Base-by-base conservation (phyloP, 2,797 vertebrate species). In the Danio kyathit region DNA sequence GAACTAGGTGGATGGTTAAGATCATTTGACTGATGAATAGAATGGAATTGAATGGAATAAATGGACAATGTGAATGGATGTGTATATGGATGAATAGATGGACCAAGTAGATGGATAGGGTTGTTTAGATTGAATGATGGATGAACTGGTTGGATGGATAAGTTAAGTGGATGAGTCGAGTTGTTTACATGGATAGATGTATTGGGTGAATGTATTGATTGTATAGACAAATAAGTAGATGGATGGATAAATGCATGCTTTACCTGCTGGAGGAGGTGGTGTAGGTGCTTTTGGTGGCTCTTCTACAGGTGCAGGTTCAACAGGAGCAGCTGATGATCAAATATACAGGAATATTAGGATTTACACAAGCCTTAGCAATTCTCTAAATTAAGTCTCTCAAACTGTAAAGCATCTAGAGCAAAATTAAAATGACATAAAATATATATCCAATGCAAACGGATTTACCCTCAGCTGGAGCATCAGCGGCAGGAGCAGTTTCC, bases 241-340 rank as follows among this genome's bases (percentile, higher is more conserved):
- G 38, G 7, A 41, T 43, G 49, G 13, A 21, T 80, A 12, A 38
- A 48, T 13, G 40, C n/a, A 54, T 17, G 38, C 49, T 17, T 74
- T 91, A 94, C 93, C 93, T 93, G 91, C 88, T 69, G 91, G 87
- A 81, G 93, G 92, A 40, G 93, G 92, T 3, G 91, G 93, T 0
- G 92, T 92, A 5, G 91, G 91, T 41, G 89, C 87, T 80, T 92
- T 93, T 69, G 91, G 91, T 0, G 87, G 88, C 77, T 93, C 91
- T 67, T 93, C 91, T 49, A 89, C 86, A 21, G 85, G 74, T 38
- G 84, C 90, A 82, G 89, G 83, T 86, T 92, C 91, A 14, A 88
- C 90, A 74, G 90, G 89, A 85, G 88, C 87, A 84, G 90, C 89
- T 91, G 60, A 69, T 71, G 70, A 86, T 81, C 84, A 88, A 73